phyloP scores from a whole-genome alignment of 2,113 vertebrate genomes.

The Chascanopsetta lugubris region DNA sequence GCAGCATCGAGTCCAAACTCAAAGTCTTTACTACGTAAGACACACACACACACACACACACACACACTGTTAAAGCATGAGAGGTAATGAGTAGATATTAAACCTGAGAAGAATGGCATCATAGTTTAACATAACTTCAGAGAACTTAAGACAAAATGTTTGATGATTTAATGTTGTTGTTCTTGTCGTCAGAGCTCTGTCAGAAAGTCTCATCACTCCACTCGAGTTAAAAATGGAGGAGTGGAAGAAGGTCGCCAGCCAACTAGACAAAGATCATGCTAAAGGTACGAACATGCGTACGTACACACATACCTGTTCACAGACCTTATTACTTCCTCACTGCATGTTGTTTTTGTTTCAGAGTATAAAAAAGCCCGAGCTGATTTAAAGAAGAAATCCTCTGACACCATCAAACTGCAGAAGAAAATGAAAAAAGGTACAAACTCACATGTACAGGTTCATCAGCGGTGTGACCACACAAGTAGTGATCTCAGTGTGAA shows the following conservation, averaged over 20 bases:
- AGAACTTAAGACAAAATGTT: not conserved
- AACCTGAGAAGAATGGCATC: not conserved
- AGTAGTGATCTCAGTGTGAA: too few species aligned
- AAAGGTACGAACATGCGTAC: constrained; percentile 76
- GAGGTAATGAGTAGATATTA: not conserved
- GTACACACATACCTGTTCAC: not conserved
- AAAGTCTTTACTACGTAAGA: constrained; percentile 85
- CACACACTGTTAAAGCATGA: too few species aligned
- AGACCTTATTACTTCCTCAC: not conserved
- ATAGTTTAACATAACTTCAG: not conserved
- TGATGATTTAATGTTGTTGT: not conserved
- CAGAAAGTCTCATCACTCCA: constrained; percentile 83
- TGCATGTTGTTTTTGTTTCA: constrained; percentile 16
- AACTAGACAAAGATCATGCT: constrained; percentile 87
- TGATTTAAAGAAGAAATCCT: constrained; percentile 88
- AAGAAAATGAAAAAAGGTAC: constrained; percentile 89
- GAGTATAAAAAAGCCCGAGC: constrained; percentile 86
- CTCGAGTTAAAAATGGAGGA: constrained; percentile 85
- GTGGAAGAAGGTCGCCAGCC: constrained; percentile 84
- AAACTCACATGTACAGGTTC: too few species aligned
- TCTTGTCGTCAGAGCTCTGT: constrained; percentile 79
- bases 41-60: not conserved
- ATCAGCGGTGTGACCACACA: too few species aligned
- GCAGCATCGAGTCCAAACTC: constrained; percentile 86
- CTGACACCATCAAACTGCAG: constrained; percentile 87